Conservation (phyloP, 2,797 vertebrate genomes). For the Hydrolagus colliei region DNA sequence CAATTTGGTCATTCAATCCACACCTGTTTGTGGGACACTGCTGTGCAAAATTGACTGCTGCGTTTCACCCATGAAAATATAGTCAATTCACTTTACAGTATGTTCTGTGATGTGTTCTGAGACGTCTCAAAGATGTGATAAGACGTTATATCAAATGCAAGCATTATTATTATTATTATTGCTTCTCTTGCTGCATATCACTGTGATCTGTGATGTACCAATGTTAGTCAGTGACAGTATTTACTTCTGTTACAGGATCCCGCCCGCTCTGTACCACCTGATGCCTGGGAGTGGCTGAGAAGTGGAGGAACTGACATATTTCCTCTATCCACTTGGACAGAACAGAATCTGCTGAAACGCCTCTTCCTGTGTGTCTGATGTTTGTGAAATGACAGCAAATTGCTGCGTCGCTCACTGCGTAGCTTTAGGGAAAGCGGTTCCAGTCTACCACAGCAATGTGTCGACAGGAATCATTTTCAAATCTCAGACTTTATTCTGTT, state of each 20-base stretch:
- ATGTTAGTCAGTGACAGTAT: background rate
- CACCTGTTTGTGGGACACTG: no score
- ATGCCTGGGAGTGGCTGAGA: background rate
- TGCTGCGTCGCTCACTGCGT: background rate
- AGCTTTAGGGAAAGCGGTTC: background rate
- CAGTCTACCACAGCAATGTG: background rate
- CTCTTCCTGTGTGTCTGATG: background rate
- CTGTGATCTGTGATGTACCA: background rate
- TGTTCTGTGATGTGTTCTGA: no score
- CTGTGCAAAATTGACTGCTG: no score
- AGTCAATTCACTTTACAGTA: no score
- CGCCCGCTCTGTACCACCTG: background rate
- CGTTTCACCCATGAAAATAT: no score
- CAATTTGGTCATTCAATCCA: no score
- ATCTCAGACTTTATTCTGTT: background rate
- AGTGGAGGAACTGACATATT: background rate
- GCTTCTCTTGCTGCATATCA: background rate
- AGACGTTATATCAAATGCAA: no score
- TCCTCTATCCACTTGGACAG: conserved; percentile 1
- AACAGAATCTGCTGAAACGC: background rate
- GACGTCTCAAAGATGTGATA: no score
- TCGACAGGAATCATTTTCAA: background rate
- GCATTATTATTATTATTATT: no score
- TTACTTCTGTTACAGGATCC: conserved; percentile 16
- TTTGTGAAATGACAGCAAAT: background rate